A percentile compares a stretch with the other conserved stretches of the same genome.
These are phyloP conservation scores for Catharus minimus DNA, from an alignment of 2,113 vertebrate genomes.

Conservation along the genomic window DNA sequence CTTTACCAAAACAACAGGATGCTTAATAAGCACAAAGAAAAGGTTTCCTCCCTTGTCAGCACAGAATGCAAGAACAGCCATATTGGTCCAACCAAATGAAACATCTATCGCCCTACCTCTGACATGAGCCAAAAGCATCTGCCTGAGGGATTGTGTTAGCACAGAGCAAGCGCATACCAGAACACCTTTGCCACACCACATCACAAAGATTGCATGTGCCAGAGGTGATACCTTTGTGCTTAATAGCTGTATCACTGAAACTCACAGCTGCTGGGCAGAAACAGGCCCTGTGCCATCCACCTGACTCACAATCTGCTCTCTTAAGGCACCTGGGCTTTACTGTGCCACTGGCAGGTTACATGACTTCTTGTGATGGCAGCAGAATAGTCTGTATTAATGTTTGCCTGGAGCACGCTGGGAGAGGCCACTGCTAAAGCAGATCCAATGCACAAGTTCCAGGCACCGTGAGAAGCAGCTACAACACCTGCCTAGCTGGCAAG, in stretches of 20 bases:
- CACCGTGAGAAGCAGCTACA: not conserved
- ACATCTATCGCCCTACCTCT: not conserved
- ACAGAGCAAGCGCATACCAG: not conserved
- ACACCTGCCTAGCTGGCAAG: not conserved
- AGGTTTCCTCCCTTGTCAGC: not conserved
- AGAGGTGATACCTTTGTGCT: not conserved
- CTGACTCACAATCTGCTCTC: not conserved
- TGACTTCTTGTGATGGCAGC: not conserved
- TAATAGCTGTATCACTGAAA: not conserved
- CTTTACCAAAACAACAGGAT: not conserved
- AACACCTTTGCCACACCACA: not conserved
- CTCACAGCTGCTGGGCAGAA: not conserved
- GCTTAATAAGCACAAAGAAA: not conserved
- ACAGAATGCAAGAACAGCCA: not conserved
- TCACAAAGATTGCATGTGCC: not conserved
- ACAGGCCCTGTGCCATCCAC: not conserved
- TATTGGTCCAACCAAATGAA: not conserved
- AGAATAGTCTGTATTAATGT: not conserved
- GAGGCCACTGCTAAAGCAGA: not conserved
- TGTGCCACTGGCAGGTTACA: not conserved
- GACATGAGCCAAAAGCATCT: not conserved
- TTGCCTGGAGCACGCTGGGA: not conserved
- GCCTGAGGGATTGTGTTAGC: not conserved
- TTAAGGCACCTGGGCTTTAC: not conserved
- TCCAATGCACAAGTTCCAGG: not conserved